A percentile compares a stretch with the other conserved stretches of the same genome.
Evolutionary conservation across 2,797 vertebrate species (phyloP).

Genomic region (Schizopygopsis pylzovi): DNA sequence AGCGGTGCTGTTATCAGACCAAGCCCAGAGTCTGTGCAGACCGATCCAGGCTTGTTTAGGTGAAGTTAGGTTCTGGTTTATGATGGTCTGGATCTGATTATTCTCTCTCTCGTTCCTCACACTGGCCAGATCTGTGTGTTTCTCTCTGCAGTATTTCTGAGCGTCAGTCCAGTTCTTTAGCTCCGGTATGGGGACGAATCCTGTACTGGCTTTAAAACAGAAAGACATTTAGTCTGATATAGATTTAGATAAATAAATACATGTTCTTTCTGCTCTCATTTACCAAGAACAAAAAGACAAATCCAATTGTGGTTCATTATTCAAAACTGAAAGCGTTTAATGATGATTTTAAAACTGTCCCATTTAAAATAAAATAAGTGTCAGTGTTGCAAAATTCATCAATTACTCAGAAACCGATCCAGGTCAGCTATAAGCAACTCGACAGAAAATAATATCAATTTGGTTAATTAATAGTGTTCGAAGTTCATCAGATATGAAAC

Average conservation of each 20-base stretch:
- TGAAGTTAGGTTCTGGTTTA: fast-evolving
- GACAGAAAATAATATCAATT: no score
- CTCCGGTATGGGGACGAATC: no score
- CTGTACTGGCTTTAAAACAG: neutral
- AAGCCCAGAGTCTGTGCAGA: slow-evolving; percentile 45
- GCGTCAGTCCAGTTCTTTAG: neutral
- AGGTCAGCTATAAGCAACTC: no score
- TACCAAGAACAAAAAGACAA: neutral
- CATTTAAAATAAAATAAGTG: no score
- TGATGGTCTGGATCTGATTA: neutral
- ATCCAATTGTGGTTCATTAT: neutral
- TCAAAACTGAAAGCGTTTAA: neutral
- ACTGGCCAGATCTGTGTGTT: neutral
- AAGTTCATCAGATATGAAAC: no score
- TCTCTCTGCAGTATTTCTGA: neutral
- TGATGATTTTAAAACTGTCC: neutral
- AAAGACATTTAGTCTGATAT: neutral
- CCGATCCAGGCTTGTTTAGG: slow-evolving; percentile 7
- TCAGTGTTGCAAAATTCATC: no score
- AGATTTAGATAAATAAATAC: neutral
- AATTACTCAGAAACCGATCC: no score
- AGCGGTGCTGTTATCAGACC: slow-evolving; percentile 52
- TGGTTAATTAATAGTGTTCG: no score
- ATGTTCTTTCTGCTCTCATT: neutral
- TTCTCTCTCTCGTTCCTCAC: slow-evolving; percentile 13